Evolutionary conservation across 2,888 invertebrate genomes (phyloP).

Genomic region (Melieria crassipennis): DNA sequence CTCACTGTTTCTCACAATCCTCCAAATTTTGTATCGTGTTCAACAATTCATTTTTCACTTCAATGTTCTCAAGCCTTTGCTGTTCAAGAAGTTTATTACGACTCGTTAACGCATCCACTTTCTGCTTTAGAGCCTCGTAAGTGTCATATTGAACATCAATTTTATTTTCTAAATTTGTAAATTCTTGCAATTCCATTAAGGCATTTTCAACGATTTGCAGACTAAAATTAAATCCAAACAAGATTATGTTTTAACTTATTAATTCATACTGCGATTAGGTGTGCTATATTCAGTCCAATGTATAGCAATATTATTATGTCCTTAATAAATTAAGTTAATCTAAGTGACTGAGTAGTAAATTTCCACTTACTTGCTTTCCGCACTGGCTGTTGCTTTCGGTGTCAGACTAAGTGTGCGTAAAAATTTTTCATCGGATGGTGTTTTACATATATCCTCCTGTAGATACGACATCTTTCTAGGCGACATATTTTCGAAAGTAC

Average conservation of each 20-base stretch:
- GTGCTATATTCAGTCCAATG: neutral
- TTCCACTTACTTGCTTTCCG: slow-evolving; percentile 31
- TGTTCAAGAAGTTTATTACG: slow-evolving; percentile 45
- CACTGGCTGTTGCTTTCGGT: slow-evolving; percentile 39
- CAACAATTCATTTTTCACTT: slow-evolving; percentile 36
- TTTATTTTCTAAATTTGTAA: slow-evolving; percentile 72
- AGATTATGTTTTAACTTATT: neutral
- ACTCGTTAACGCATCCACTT: slow-evolving; percentile 43
- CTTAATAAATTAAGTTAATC: neutral
- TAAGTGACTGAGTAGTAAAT: neutral
- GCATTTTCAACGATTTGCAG: slow-evolving; percentile 68
- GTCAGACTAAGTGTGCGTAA: slow-evolving; percentile 41
- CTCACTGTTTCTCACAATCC: slow-evolving; percentile 47
- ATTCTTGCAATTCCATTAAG: slow-evolving; percentile 69
- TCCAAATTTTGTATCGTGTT: slow-evolving; percentile 34
- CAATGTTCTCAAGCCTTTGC: slow-evolving; percentile 43
- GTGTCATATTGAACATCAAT: slow-evolving; percentile 53
- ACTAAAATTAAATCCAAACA: slow-evolving; percentile 50
- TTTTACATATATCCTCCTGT: slow-evolving; percentile 6
- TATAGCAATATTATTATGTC: neutral
- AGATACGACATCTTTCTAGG: neutral
- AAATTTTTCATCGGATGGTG: slow-evolving; percentile 2
- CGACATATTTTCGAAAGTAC: slow-evolving; percentile 42
- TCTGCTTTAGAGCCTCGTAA: slow-evolving; percentile 46
- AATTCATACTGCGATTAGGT: neutral